Conservation (phyloP, 2,797 vertebrate species). For the Sebastes melanostomus region DNA sequence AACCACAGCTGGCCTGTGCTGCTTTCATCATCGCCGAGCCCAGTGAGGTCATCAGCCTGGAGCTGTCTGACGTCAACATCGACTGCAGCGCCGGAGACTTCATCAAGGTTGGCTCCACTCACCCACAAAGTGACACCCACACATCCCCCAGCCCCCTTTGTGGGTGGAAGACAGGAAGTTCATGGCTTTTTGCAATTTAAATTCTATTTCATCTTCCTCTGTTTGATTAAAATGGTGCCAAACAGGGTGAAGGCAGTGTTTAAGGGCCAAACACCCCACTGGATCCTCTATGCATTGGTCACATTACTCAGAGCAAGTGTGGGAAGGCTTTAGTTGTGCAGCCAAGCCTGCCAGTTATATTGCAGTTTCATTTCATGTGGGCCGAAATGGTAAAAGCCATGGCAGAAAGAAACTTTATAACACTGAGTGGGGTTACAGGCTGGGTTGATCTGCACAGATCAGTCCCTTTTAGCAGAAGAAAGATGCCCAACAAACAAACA, state of each 20-base stretch:
- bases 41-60: constrained; percentile 86
- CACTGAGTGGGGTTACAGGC: background rate
- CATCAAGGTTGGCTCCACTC: constrained; percentile 85
- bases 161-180: constrained; percentile 1
- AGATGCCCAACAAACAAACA: background rate
- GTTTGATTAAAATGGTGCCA: constrained; percentile 50
- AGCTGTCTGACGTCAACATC: constrained; percentile 85
- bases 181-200: background rate
- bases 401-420: constrained; percentile 10
- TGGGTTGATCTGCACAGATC: background rate
- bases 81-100: constrained; percentile 91
- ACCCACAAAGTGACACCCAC: constrained; percentile 30
- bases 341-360: constrained; percentile 56
- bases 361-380: constrained; percentile 13
- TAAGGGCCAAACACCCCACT: constrained; percentile 46
- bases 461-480: background rate
- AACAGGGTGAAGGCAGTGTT: constrained; percentile 31
- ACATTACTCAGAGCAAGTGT: constrained; percentile 56
- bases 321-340: constrained; percentile 62
- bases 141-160: background rate
- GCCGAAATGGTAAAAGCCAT: constrained; percentile 14
- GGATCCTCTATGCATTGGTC: constrained; percentile 51
- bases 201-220: constrained; percentile 35
- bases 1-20: constrained; percentile 88
- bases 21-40: constrained; percentile 90